Conservation (phyloP, 2,113 vertebrate genomes). For the Mesocricetus auratus region DNA sequence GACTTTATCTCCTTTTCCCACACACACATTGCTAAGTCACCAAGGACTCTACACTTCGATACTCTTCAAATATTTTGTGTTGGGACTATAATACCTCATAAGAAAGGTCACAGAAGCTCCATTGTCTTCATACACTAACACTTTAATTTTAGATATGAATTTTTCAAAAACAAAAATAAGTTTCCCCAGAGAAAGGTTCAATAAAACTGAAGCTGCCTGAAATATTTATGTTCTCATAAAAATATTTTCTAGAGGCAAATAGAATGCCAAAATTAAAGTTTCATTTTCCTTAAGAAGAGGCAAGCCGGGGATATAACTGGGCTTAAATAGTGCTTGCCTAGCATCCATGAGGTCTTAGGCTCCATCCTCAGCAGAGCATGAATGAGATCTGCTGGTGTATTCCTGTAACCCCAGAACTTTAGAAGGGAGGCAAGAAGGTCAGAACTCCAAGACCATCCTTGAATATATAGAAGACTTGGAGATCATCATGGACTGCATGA, state of each 20-base stretch:
- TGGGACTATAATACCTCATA: background rate
- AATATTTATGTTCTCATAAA: slow-evolving; percentile 7
- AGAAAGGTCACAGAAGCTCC: background rate
- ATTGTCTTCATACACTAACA: background rate
- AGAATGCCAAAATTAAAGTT: background rate
- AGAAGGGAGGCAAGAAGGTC: background rate
- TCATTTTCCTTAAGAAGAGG: background rate
- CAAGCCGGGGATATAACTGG: background rate
- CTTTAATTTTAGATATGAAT: slow-evolving; percentile 26
- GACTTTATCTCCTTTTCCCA: accelerated
- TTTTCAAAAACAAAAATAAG: background rate
- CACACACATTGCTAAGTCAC: accelerated
- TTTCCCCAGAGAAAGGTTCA: background rate
- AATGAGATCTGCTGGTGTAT: background rate
- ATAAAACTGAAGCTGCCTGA: background rate
- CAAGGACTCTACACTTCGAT: accelerated
- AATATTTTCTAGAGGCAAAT: slow-evolving; percentile 28
- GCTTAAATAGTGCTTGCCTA: background rate
- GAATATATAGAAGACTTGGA: background rate
- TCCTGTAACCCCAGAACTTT: no score
- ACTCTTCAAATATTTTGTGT: background rate
- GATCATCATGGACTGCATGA: background rate
- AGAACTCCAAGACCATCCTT: background rate
- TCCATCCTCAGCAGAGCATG: background rate
- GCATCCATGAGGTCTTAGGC: background rate